Percentiles rank a stretch among this genome's conserved stretches.
Conservation (phyloP, 2,113 vertebrate genomes). For the Columba livia region DNA sequence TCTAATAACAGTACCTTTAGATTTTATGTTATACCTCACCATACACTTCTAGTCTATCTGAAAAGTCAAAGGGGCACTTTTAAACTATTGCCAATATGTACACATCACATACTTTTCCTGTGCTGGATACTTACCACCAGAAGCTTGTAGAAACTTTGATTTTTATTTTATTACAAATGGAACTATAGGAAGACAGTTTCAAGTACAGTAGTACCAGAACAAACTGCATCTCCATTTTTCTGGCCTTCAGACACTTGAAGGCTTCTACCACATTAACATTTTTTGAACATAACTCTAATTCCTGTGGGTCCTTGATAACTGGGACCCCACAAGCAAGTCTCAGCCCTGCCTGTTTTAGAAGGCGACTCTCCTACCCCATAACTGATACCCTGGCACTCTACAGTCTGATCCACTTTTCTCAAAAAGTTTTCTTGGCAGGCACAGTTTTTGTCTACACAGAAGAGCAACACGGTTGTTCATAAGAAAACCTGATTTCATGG, state of each 20-base stretch:
- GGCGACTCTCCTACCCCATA: neutral
- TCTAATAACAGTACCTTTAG: neutral
- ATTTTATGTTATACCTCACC: neutral
- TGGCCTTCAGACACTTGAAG: neutral
- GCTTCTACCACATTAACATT: neutral
- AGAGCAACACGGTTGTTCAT: neutral
- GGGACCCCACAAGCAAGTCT: neutral
- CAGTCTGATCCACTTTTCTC: neutral
- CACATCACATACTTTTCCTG: neutral
- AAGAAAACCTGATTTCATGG: neutral
- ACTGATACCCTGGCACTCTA: neutral
- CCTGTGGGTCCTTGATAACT: neutral
- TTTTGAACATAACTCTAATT: neutral
- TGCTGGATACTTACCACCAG: constrained; percentile 7
- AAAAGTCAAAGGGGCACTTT: neutral
- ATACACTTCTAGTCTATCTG: neutral
- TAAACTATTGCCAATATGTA: neutral
- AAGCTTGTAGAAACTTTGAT: neutral
- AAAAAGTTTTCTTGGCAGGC: neutral
- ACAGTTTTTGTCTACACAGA: neutral
- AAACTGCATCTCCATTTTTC: neutral
- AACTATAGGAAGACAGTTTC: neutral
- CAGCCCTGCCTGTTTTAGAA: neutral
- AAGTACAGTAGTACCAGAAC: neutral
- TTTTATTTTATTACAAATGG: neutral